Evolutionary conservation across 2,113 vertebrate genomes (phyloP).

Genomic region (Hyaena hyaena): DNA sequence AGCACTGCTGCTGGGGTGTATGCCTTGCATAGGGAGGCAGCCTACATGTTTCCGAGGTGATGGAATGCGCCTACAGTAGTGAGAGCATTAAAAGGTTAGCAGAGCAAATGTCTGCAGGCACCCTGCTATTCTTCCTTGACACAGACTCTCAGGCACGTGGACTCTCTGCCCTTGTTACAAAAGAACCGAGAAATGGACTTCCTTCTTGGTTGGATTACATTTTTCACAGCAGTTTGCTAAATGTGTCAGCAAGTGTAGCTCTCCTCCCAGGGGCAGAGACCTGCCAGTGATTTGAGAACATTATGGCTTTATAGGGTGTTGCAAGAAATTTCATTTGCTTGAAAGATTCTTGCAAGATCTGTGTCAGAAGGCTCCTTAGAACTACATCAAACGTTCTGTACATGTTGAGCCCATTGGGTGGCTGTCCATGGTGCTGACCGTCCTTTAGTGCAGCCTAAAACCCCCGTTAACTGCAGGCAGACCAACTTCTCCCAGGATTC

Average conservation of each 20-base stretch:
- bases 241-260: neutral
- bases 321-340: neutral
- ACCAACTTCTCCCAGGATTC: neutral
- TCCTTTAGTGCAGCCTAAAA: fast-evolving
- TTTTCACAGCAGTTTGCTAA: slow-evolving; percentile 61
- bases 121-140: neutral
- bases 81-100: neutral
- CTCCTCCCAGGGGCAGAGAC: neutral
- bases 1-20: neutral
- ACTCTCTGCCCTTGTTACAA: neutral
- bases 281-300: neutral
- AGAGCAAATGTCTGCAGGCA: neutral
- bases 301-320: neutral
- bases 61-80: neutral
- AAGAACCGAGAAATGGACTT: slow-evolving; percentile 46
- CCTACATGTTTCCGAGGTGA: neutral
- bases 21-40: neutral
- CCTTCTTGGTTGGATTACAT: slow-evolving; percentile 36
- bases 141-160: neutral
- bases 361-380: neutral
- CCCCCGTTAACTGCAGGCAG: neutral
- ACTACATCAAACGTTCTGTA: fast-evolving
- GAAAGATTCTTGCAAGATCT: neutral
- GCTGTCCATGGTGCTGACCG: slow-evolving; percentile 73
- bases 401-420: fast-evolving